Evolutionary conservation across 2,888 invertebrate species (phyloP), one percentile per base, ranked within the genome.

Genomic region (Coelopa pilipes): DNA sequence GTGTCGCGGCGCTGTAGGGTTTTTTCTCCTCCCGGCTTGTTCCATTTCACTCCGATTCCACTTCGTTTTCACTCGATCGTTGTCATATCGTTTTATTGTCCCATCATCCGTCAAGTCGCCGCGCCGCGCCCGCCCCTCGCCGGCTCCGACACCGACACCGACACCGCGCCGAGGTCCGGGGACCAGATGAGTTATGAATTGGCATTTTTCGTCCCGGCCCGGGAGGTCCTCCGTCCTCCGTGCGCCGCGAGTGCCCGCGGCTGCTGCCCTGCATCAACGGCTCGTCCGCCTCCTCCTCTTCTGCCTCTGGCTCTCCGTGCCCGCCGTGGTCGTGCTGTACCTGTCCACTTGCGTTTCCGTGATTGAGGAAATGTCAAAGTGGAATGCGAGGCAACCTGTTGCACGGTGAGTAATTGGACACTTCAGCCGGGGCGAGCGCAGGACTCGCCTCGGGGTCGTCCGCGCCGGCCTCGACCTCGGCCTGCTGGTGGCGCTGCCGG

Each of bases 101-200:
- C 79, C 78, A 78, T 79, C 79, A 78, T 73, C 77, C 78, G 79
- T 79, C 79, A 79, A 77, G 70, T 77, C 76, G 75, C 34, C 49
- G 55, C 45, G 63, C 65, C 19, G 63, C 34, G 34, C 7, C 34
- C 34, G 34, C 7, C 34, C 34, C 2, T 34, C 34, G 7, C 34
- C 34, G 34, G 34, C 4, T n/a, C 34, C 34, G 34, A 34, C 34
- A 34, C 34, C 34, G 34, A 34, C 34, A 34, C 34, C 34, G 34
- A n/a, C n/a, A n/a, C n/a, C n/a, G n/a, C n/a, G n/a, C n/a, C n/a
- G 34, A 34, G 34, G 34, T n/a, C 34, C 34, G 34, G 34, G 7
- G 34, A 34, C 34, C 34, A 34, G 34, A 34, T 34, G 24, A 34
- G 34, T 71, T 71, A 71, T 71, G 71, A 71, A 71, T 71, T 65